A percentile compares a stretch with the other conserved stretches of the same genome.
phyloP scores from a whole-genome alignment of 2,888 invertebrate genomes.

The Tortrix viridana region DNA sequence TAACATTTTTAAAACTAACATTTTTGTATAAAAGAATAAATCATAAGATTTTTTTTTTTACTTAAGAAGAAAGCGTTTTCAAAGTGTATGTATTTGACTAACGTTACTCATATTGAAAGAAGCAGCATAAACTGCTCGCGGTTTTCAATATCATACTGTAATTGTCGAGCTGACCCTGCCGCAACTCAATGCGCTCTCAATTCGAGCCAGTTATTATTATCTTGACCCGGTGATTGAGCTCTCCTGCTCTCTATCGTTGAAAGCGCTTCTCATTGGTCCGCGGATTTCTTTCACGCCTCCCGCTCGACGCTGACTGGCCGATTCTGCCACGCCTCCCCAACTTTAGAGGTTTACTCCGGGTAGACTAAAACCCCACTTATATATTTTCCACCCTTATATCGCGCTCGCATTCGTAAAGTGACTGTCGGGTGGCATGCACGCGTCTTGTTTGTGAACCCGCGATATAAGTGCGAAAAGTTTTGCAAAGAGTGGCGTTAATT shows the following conservation, averaged over 20 bases:
- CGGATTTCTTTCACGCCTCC: conserved; percentile 70
- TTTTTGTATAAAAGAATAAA: no score
- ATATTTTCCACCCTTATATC: conserved; percentile 83
- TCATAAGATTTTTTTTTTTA: no score
- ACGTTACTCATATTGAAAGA: conserved; percentile 52
- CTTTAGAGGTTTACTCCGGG: conserved; percentile 75
- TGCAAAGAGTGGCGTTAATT: conserved; percentile 63
- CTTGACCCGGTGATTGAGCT: conserved; percentile 83
- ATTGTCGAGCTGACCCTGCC: conserved; percentile 80
- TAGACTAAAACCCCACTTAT: conserved; percentile 80
- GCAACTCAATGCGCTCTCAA: conserved; percentile 82
- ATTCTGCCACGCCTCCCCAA: conserved; percentile 67
- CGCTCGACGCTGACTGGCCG: conserved; percentile 66
- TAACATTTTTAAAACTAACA: no score
- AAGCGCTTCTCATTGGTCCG: conserved; percentile 65
- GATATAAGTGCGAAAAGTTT: conserved; percentile 81
- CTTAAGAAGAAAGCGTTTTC: no score
- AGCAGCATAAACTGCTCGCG: conserved; percentile 52
- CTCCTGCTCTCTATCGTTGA: conserved; percentile 73
- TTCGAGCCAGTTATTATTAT: conserved; percentile 83
- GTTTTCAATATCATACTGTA: conserved; percentile 70
- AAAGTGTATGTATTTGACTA: conserved; percentile 41
- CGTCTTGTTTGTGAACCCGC: conserved; percentile 60
- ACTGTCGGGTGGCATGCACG: conserved; percentile 75
- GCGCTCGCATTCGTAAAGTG: conserved; percentile 75